Base-by-base conservation (phyloP, 2,888 invertebrate genomes). In the Diploptera punctata region DNA sequence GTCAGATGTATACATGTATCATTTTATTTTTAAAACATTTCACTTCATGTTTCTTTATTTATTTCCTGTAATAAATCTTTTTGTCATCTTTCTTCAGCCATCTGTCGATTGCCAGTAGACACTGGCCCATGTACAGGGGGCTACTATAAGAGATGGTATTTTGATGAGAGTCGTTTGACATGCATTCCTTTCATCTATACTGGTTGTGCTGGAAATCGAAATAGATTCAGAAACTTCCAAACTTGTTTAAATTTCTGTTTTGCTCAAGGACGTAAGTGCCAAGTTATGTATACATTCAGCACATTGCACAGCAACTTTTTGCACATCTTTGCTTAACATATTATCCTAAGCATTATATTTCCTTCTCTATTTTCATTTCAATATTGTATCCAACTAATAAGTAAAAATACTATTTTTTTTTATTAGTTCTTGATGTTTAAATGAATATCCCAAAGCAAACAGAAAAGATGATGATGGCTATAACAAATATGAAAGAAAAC, bases 201-300 rank as follows among this genome's bases (percentile, higher is more conserved):
- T 76, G 96, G 97, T 84, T 97, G 96, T 84, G 91, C 90, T 76
- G 96, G 95, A 79, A 95, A 93, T 84, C 88, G 87, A 80, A 97
- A 97, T 86, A 92, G 92, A 86, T 95, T 95, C 88, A 87, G 85
- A 81, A 88, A 90, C 71, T 89, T 88, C 83, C 88, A 90, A 78
- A 87, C 89, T 79, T 95, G 94, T 83, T 83, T 87, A 80, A 84
- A 85, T 76, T 87, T 85, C 81, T 91, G 91, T 82, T 79, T 79
- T 75, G 72, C 76, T 68, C 61, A 16, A 26, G 29, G 21, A 67
- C 70, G 71, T 69, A 71, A 67, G 69, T 73, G 49, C 67, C 26
- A 49, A 52, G 70, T 33, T n/a, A 16, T 10, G 19, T 43, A 38
- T 49, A 13, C 4, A 24, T 18, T 13, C 47, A 24, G 31, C 21